A percentile compares a stretch with the other conserved stretches of the same genome.
Conservation (phyloP, 2,888 invertebrate species). For the Arctia plantaginis region DNA sequence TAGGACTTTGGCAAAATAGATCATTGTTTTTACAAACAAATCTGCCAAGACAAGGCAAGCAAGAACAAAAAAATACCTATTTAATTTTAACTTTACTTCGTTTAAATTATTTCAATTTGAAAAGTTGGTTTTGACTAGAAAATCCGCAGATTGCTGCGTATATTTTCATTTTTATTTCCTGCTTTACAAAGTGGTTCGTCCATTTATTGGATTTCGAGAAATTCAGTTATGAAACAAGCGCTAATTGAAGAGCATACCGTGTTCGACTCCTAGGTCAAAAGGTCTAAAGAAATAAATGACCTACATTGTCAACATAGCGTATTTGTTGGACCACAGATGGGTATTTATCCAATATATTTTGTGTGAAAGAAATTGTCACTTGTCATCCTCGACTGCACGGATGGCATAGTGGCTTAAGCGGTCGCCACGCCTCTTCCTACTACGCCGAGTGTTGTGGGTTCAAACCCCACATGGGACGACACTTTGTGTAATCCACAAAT, state of each 20-base stretch:
- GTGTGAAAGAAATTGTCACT: conserved; percentile 10
- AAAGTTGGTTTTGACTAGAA: conserved; percentile 32
- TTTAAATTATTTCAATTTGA: not conserved
- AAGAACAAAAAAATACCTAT: conserved; percentile 12
- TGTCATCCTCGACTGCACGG: conserved; percentile 18
- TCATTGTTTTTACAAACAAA: not conserved
- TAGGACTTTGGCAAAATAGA: not conserved
- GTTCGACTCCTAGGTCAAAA: conserved; percentile 33
- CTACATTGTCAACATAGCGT: conserved; percentile 29
- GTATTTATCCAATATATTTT: conserved; percentile 16
- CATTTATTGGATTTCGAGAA: conserved; percentile 40
- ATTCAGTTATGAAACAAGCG: conserved; percentile 45
- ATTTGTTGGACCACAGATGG: conserved; percentile 10
- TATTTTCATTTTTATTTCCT: conserved; percentile 34
- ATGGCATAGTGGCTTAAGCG: too few relatives aligned
- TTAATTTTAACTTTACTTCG: conserved; percentile 25
- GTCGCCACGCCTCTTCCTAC: too few relatives aligned
- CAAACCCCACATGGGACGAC: too few relatives aligned
- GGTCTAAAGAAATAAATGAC: conserved; percentile 34
- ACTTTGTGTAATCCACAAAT: too few relatives aligned
- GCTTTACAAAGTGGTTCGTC: conserved; percentile 34
- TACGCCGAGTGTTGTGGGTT: too few relatives aligned
- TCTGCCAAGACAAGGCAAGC: conserved; percentile 8
- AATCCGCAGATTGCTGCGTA: conserved; percentile 34
- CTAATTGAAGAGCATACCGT: conserved; percentile 48